phyloP scores from a whole-genome alignment of 2,888 invertebrate genomes.

The Sesamia inferens region DNA sequence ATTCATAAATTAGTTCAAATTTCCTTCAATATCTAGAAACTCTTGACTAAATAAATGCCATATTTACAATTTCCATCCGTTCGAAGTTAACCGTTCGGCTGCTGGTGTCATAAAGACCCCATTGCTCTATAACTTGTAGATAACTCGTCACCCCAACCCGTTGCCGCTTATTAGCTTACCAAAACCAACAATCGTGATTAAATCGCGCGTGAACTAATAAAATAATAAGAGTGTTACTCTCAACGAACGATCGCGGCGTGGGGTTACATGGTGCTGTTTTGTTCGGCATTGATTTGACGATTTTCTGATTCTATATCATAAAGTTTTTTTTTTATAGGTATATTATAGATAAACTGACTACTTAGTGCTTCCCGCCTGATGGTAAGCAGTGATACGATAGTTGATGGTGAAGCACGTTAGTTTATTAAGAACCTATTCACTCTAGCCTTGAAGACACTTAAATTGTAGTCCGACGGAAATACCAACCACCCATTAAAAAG shows the following conservation, averaged over 20 bases:
- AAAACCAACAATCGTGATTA: slow-evolving; percentile 90
- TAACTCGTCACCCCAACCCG: slow-evolving; percentile 70
- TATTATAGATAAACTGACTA: too few relatives aligned
- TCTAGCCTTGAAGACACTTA: too few relatives aligned
- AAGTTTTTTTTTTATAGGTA: background rate
- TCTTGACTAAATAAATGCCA: slow-evolving; percentile 33
- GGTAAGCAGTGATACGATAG: too few relatives aligned
- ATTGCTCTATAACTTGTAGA: slow-evolving; percentile 40
- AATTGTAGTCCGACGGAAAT: too few relatives aligned
- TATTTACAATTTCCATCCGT: slow-evolving; percentile 53
- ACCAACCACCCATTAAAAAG: too few relatives aligned
- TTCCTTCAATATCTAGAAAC: background rate
- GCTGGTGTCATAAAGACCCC: slow-evolving; percentile 45
- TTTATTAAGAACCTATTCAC: too few relatives aligned
- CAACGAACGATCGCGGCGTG: slow-evolving; percentile 69
- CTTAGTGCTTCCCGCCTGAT: too few relatives aligned
- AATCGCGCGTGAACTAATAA: slow-evolving; percentile 90
- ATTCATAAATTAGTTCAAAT: background rate
- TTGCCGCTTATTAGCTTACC: slow-evolving; percentile 86
- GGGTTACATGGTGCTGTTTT: slow-evolving; percentile 76
- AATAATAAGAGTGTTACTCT: slow-evolving; percentile 87
- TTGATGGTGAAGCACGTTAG: too few relatives aligned
- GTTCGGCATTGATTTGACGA: slow-evolving; percentile 13
- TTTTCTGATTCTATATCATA: background rate
- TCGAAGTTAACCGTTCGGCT: slow-evolving; percentile 49